Evolutionary conservation across 2,797 vertebrate species (phyloP).

Genomic region (Karalla daura): DNA sequence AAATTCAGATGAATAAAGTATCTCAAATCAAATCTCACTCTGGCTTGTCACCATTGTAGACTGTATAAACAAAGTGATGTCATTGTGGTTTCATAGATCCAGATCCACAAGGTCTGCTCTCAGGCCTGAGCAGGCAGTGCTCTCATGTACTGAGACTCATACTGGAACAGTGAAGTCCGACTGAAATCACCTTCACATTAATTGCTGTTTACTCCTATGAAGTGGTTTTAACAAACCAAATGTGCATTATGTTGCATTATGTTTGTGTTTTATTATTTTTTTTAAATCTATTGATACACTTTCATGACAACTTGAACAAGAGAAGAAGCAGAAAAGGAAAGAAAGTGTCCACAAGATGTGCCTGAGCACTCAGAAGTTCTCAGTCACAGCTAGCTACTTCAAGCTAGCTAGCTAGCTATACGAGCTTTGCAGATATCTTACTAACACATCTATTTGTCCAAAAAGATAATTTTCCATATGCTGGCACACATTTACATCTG

Average conservation of each 20-base stretch:
- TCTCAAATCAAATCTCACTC: background rate
- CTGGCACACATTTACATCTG: no score
- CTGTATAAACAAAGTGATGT: background rate
- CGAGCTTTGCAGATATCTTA: no score
- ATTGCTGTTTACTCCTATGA: no score
- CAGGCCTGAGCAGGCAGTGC: no score
- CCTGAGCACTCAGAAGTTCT: background rate
- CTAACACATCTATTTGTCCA: no score
- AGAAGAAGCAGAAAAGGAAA: background rate
- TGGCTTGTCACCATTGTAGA: background rate
- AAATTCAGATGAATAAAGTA: background rate
- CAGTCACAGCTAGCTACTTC: no score
- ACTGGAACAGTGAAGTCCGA: background rate
- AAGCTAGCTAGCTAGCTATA: no score
- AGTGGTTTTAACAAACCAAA: constrained; percentile 16
- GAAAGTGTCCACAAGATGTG: background rate
- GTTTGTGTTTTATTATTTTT: background rate
- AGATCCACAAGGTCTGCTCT: background rate
- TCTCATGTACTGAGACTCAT: no score
- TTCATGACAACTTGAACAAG: background rate
- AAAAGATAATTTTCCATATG: no score
- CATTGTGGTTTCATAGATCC: background rate
- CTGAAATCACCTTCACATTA: constrained; percentile 21
- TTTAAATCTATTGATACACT: background rate
- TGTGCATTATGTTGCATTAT: background rate